Evolutionary conservation across 2,797 vertebrate genomes (phyloP), one percentile per base, ranked within the genome.

Genomic region (Phoebastria nigripes): DNA sequence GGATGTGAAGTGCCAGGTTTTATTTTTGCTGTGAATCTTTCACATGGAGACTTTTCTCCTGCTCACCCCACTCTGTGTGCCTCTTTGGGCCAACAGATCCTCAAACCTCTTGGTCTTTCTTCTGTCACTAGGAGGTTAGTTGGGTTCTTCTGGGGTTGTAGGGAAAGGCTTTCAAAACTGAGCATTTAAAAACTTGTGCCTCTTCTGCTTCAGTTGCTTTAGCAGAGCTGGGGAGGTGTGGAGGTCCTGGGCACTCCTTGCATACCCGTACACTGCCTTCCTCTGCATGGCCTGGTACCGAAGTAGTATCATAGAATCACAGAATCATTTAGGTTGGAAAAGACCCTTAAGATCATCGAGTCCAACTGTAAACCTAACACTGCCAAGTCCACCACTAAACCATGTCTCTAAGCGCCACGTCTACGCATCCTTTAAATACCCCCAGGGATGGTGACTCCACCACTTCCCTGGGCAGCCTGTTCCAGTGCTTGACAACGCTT

Each of bases 161-260:
- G 15, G 18, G 13, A 74, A 52, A 61, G 28, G 18, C 26, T 72
- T 52, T 69, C 25, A 37, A 44, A 70, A 12, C 37, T 31, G 25
- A 55, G n/a, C 9, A 13, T 58, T 88, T 88, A 88, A 42, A 90
- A 92, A 73, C n/a, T 63, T 73, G 90, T 37, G 66, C 35, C 54
- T 86, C 82, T 90, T 95, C 82, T 67, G 55, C 90, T 78, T 82
- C 44, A 82, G 61, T 82, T 94, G 82, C 87, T 96, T 94, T 87
- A 77, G 81, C 76, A 95, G 72, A 82, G 71, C 62, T 65, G 58
- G 77, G 72, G 51, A 91, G 51, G 31, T 83, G 66, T 77, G 8
- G 41, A 74, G 70, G 63, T 59, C 70, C 58, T 24, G 18, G 71
- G 55, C 76, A 41, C 62, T 62, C 89, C 46, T 63, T 70, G 71